Evolutionary conservation across 2,888 invertebrate species (phyloP).

Genomic region (Clostera curtula): DNA sequence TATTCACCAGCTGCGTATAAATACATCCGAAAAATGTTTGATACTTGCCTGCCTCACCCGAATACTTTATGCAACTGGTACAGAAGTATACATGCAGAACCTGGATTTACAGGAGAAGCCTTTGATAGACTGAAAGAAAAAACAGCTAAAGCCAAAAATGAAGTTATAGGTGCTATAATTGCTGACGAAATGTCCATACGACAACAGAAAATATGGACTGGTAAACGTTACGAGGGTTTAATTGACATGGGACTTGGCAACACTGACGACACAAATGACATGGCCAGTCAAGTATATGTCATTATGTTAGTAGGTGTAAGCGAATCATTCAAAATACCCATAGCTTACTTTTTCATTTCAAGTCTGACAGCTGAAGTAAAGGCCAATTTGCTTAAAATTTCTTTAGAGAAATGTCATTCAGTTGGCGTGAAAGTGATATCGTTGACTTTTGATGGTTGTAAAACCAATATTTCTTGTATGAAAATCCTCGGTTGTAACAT

Average conservation of each 20-base stretch:
- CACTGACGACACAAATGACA: too few species aligned
- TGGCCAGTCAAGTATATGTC: conserved; percentile 9
- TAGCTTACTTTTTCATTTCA: conserved; percentile 11
- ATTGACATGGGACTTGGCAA: too few species aligned
- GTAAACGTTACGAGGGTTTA: too few species aligned
- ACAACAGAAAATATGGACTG: conserved; percentile 12
- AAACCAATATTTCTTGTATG: conserved; percentile 6
- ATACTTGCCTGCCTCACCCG: conserved; percentile 9
- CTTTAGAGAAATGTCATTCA: conserved; percentile 5
- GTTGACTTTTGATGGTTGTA: conserved; percentile 7
- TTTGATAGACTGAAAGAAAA: conserved; percentile 5
- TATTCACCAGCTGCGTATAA: conserved; percentile 9
- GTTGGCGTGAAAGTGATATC: conserved; percentile 4
- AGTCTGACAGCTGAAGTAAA: conserved; percentile 8
- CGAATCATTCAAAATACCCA: conserved; percentile 7
- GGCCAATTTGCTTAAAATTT: conserved; percentile 5
- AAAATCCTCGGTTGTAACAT: conserved; percentile 4
- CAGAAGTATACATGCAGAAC: conserved; percentile 7
- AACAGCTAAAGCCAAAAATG: conserved; percentile 1
- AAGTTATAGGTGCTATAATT: conserved; percentile 2
- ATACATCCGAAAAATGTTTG: conserved; percentile 6
- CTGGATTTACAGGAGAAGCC: conserved; percentile 8
- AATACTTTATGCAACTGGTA: conserved; percentile 9
- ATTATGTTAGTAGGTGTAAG: conserved; percentile 7
- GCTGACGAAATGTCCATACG: conserved; percentile 14